A percentile compares a stretch with the other conserved stretches of the same genome.
Evolutionary conservation across 2,797 vertebrate genomes (phyloP).

Genomic region (Semotilus atromaculatus): DNA sequence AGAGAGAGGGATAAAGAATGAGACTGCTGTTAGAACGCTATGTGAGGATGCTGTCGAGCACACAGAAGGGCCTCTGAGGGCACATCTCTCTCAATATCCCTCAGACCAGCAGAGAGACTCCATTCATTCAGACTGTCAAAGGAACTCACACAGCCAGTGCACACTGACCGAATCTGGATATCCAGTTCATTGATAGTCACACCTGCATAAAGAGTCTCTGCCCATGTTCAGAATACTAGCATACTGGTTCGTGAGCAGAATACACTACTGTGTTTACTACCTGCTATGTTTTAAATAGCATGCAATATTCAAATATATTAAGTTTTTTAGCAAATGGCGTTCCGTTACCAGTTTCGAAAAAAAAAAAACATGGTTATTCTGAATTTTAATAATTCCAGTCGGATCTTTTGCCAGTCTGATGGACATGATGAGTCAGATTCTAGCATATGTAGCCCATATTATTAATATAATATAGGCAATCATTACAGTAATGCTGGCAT

Average conservation of each 20-base stretch:
- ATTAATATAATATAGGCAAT: background rate
- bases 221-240: background rate
- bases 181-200: background rate
- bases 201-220: slow-evolving; percentile 1
- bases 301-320: background rate
- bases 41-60: slow-evolving; percentile 22
- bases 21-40: slow-evolving; percentile 2
- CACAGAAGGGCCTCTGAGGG: slow-evolving; percentile 24
- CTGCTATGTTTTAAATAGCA: background rate
- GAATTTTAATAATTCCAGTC: background rate
- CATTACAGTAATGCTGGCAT: background rate
- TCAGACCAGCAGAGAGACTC: slow-evolving; percentile 24
- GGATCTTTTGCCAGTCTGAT: background rate
- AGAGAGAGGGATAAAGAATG: slow-evolving; percentile 41
- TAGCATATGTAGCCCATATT: background rate
- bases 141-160: slow-evolving; percentile 14
- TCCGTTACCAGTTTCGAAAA: background rate
- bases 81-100: slow-evolving; percentile 25
- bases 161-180: slow-evolving; percentile 1
- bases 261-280: background rate
- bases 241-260: background rate
- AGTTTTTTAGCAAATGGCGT: background rate
- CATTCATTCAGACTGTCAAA: slow-evolving; percentile 36
- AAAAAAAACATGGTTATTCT: background rate
- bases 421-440: background rate